Base-by-base conservation (phyloP, 2,888 invertebrate genomes). In the Galerucella nymphaeae region DNA sequence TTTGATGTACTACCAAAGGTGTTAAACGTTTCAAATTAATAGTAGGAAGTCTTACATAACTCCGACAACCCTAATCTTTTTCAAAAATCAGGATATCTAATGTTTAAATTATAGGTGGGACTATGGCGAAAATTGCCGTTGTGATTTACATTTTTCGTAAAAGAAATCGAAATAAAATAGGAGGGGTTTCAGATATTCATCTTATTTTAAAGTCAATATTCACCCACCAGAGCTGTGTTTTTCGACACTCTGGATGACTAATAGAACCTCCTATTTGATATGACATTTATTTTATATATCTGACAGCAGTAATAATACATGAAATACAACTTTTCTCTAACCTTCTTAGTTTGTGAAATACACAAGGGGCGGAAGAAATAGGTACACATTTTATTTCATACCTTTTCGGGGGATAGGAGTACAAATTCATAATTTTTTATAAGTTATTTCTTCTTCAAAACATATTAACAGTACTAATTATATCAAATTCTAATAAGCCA, bases 1-100 rank as follows among this genome's bases (percentile, higher is more conserved):
- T 76, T 74, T 77, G 78, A 79, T 77, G 74, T 76, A 80, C 77
- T 76, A 71, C 70, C 66, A 72, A 77, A 75, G 76, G 76, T 77
- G 77, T 74, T 74, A 77, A 77, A 77, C 72, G 72, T 71, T 74
- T 62, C 64, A 61, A 50, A 73, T 74, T 77, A 77, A 75, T 74
- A 75, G 74, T 68, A 66, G 66, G 73, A 70, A 71, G 58, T 70
- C 58, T 57, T 68, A 67, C 72, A 74, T 74, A 74, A 75, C 70
- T 70, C 30, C 50, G 42, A 57, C 72, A 42, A 67, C 65, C 61
- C 62, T 50, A 66, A 73, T 73, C 75, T 71, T 41, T 59, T 20
- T 16, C 48, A 16, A 68, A 16, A 64, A 73, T 75, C 76, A 65
- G 66, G 69, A 66, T 70, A 69, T 65, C 72, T 69, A 71, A 74